Evolutionary conservation across 2,797 vertebrate genomes (phyloP).

Genomic region (Myotis planiceps): DNA sequence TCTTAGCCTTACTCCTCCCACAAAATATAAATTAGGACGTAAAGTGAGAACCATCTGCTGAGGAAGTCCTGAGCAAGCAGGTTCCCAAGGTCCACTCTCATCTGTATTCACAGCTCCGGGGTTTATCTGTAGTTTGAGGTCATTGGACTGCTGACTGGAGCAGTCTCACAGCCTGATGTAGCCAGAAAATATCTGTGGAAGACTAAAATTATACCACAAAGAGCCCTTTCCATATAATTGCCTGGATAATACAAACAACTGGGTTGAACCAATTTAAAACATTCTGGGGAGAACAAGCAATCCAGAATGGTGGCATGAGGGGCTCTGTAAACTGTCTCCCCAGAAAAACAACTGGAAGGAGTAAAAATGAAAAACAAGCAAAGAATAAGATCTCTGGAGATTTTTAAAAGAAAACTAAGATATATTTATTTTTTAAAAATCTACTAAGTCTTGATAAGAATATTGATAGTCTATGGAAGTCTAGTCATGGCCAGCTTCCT

Average conservation of each 20-base stretch:
- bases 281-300: background rate
- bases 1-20: background rate
- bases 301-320: background rate
- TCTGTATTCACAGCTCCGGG: constrained; percentile 39
- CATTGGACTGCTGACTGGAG: constrained; percentile 54
- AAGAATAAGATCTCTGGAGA: background rate
- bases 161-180: background rate
- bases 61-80: constrained; percentile 58
- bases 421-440: background rate
- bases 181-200: constrained; percentile 39
- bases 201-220: constrained; percentile 23
- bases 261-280: background rate
- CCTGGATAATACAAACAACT: background rate
- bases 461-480: background rate
- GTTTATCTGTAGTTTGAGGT: constrained; percentile 31
- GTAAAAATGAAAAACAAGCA: background rate
- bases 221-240: background rate
- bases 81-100: constrained; percentile 26
- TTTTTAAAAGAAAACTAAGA: background rate
- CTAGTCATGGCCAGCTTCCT: background rate
- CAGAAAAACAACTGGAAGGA: background rate
- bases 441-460: background rate
- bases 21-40: constrained; percentile 48
- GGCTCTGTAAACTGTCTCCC: background rate
- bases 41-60: constrained; percentile 46